A percentile compares a stretch with the other conserved stretches of the same genome.
phyloP scores from a whole-genome alignment of 2,888 invertebrate genomes.

The Drosophila infuscata region DNA sequence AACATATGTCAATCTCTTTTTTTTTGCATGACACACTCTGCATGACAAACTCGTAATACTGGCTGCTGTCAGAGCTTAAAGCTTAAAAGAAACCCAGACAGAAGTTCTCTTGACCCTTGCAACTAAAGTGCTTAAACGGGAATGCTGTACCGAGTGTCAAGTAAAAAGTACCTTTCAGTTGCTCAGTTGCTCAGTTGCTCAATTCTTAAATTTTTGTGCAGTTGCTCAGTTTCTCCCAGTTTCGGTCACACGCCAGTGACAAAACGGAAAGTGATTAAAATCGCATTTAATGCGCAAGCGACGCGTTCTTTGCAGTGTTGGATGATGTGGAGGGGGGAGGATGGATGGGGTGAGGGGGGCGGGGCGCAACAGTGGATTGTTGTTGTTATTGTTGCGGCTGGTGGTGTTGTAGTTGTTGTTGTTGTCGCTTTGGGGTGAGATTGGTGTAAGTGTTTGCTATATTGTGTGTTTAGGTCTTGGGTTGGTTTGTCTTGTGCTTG shows the following conservation, averaged over 20 bases:
- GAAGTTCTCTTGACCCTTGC: constrained; percentile 5
- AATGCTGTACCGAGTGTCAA: not conserved
- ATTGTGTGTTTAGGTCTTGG: constrained; percentile 53
- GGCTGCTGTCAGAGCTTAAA: not conserved
- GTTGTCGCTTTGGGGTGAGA: constrained; percentile 32
- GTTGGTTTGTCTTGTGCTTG: not conserved
- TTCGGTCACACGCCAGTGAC: constrained; percentile 57
- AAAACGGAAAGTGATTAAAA: constrained; percentile 81
- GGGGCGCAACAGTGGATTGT: constrained; percentile 22
- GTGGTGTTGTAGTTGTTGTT: constrained; percentile 13
- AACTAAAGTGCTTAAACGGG: not conserved
- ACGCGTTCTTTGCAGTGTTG: constrained; percentile 29
- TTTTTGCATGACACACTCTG: not conserved
- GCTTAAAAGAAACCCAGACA: constrained; percentile 12
- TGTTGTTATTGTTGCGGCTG: constrained; percentile 29
- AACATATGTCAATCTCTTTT: not conserved
- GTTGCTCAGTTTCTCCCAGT: constrained; percentile 4
- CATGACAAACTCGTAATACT: not conserved
- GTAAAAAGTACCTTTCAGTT: not conserved
- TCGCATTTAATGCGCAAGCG: constrained; percentile 77
- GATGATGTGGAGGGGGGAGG: not conserved
- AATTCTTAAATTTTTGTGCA: not conserved
- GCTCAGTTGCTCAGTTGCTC: not conserved
- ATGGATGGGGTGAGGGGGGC: not conserved
- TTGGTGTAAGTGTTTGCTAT: constrained; percentile 43